These are phyloP conservation scores for Neotoma lepida DNA, from an alignment of 2,113 vertebrate genomes.

Conservation along the genomic window DNA sequence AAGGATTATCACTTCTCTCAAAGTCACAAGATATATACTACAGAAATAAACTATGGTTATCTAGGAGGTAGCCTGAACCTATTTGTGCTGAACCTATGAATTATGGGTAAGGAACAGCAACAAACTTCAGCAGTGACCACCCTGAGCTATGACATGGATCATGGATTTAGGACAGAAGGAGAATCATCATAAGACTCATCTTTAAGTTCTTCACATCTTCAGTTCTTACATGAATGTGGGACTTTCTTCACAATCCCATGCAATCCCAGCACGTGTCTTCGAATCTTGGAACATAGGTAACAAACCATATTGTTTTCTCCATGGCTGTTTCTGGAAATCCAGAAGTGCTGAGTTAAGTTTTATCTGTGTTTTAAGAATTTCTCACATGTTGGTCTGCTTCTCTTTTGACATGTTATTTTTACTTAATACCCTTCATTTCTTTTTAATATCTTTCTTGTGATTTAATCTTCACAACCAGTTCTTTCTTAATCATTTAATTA, in stretches of 20 bases:
- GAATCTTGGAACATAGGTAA: background rate
- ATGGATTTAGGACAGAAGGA: background rate
- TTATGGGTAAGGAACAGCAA: background rate
- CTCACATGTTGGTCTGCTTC: background rate
- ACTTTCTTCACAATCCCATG: background rate
- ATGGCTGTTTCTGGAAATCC: conserved; percentile 12
- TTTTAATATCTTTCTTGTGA: conserved; percentile 24
- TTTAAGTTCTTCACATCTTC: background rate
- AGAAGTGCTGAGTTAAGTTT: background rate
- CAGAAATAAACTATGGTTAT: background rate
- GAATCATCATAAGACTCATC: background rate
- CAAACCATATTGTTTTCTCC: background rate
- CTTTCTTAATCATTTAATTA: background rate
- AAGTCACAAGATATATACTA: background rate
- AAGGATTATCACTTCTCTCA: background rate
- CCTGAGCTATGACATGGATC: background rate
- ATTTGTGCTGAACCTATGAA: background rate
- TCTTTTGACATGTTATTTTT: background rate
- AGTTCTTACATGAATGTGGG: background rate
- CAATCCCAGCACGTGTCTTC: background rate
- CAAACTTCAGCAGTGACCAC: background rate
- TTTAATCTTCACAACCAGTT: background rate
- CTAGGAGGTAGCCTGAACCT: background rate
- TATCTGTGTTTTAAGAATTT: background rate
- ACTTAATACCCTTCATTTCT: background rate